Conservation (phyloP, 2,113 vertebrate genomes). For the Paracyprichromis sp. region DNA sequence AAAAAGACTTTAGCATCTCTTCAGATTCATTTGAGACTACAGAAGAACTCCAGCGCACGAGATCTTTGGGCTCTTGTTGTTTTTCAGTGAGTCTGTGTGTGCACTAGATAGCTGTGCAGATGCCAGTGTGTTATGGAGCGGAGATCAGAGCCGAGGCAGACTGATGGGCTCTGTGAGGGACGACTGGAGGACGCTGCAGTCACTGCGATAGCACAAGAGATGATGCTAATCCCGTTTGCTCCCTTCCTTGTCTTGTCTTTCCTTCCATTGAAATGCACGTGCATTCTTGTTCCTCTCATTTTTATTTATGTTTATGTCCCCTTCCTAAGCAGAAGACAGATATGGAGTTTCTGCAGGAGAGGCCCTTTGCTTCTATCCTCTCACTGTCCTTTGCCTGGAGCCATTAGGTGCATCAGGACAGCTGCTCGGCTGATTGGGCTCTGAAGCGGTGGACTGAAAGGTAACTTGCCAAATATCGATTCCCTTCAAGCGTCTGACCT, state of each 20-base stretch:
- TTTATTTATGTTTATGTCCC: neutral
- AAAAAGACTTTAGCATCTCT: neutral
- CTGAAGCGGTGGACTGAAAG: conserved; percentile 74
- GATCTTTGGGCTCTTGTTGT: neutral
- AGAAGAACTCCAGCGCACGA: neutral
- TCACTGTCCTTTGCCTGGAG: conserved; percentile 57
- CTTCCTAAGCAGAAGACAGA: conserved; percentile 43
- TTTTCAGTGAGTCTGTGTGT: neutral
- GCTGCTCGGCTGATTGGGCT: conserved; percentile 72
- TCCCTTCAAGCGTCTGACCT: conserved; percentile 5
- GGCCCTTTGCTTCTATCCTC: neutral
- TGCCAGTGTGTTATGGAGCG: neutral
- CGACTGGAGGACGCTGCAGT: conserved; percentile 18
- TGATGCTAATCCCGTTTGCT: conserved; percentile 4
- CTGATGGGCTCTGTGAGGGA: conserved; percentile 27
- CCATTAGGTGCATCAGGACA: conserved; percentile 48
- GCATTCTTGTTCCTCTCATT: neutral
- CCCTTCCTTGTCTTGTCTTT: neutral
- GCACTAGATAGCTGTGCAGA: conserved; percentile 35
- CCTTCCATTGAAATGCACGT: neutral
- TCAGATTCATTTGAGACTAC: neutral
- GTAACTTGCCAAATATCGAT: conserved; percentile 63
- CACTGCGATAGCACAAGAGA: neutral
- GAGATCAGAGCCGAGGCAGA: neutral
- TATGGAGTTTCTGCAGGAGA: conserved; percentile 4